Base-by-base conservation (phyloP, 2,888 invertebrate genomes). In the Pteria penguin region DNA sequence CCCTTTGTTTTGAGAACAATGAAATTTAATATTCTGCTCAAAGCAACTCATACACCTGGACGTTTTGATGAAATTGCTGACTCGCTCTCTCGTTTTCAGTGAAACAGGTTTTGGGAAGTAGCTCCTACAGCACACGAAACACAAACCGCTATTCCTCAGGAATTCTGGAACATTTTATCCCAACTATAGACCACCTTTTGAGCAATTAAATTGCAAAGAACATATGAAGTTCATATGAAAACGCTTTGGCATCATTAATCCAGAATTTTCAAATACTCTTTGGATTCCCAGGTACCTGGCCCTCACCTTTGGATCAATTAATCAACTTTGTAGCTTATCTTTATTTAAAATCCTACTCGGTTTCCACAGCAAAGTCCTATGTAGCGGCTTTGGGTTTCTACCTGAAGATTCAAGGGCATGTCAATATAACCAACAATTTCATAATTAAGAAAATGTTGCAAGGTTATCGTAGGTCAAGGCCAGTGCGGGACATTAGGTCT, bases 81-180 rank as follows among this genome's bases (percentile, higher is more conserved):
- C 45, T 33, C 71, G 31, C 45, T 71, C 45, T 71, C 71, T 62
- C 71, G 29, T 29, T 33, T 36, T 36, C 45, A 36, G 45, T 36
- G 45, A 14, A 14, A 36, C 45, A 36, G 45, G 45, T 5, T 36
- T 36, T 36, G 45, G 45, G 45, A 5, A 36, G 45, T 36, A 14
- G 45, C 45, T 11, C 45, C 45, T 36, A 14, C 45, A 36, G 45
- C 45, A 11, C 45, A 5, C 8, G 45, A 36, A 36, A 36, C 8
- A 36, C 45, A 5, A 14, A 36, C 45, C 14, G 8, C 45, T 11
- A 36, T 36, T 14, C 45, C 8, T 36, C 45, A 36, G 45, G 45
- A 36, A 36, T 36, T 36, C 45, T 36, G 45, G 45, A 36, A 36
- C 5, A 36, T 36, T 36, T 36, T 36, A 36, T 5, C 14, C 45